Evolutionary conservation across 2,888 invertebrate genomes (phyloP).

Genomic region (Parnassius glacialis): DNA sequence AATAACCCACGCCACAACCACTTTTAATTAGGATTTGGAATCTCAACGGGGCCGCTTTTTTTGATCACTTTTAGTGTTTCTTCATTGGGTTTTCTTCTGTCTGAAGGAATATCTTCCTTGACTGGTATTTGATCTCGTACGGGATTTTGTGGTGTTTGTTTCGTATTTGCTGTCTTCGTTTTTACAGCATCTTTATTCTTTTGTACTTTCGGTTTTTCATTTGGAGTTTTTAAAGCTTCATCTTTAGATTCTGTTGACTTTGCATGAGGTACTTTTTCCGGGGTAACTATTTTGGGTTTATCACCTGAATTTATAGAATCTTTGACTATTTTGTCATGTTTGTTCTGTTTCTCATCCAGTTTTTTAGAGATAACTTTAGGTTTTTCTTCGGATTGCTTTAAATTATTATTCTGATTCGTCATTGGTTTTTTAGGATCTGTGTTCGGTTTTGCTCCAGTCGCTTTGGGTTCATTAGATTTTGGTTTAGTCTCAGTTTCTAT

Average conservation of each 20-base stretch:
- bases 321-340: not conserved
- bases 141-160: conserved; percentile 27
- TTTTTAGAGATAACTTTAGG: conserved; percentile 14
- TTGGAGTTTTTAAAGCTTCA: conserved; percentile 30
- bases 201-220: conserved; percentile 30
- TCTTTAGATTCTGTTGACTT: conserved; percentile 32
- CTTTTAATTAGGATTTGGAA: conserved; percentile 54
- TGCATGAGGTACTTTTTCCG: conserved; percentile 19
- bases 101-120: conserved; percentile 76
- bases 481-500: conserved; percentile 29
- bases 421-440: conserved; percentile 14
- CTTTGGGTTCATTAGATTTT: conserved; percentile 31
- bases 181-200: conserved; percentile 29
- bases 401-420: conserved; percentile 13
- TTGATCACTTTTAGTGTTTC: conserved; percentile 82
- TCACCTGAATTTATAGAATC: conserved; percentile 1
- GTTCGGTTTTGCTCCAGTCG: conserved; percentile 22
- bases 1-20: conserved; percentile 14
- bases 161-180: conserved; percentile 30
- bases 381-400: conserved; percentile 21
- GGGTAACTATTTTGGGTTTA: conserved; percentile 11
- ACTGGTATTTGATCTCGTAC: conserved; percentile 68
- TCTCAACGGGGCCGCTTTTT: conserved; percentile 77
- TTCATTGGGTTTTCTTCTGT: conserved; percentile 74
- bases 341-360: conserved; percentile 2